A percentile compares a stretch with the other conserved stretches of the same genome.
phyloP scores from a whole-genome alignment of 2,113 vertebrate species.

The Pan paniscus region DNA sequence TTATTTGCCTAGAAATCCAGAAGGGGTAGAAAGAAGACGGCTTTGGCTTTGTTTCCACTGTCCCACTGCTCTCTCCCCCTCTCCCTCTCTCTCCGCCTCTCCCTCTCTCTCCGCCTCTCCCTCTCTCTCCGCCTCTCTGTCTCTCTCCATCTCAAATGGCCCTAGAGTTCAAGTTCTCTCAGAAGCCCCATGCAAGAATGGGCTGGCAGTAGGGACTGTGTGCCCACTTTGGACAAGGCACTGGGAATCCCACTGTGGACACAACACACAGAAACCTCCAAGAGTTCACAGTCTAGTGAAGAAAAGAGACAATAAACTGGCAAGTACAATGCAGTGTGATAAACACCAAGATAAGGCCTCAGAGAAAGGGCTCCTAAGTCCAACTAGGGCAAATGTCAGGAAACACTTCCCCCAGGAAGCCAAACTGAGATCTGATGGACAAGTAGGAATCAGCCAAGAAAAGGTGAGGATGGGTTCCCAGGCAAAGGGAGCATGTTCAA shows the following conservation, averaged over 20 bases:
- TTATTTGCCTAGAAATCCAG: not conserved
- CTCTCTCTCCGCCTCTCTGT: not conserved
- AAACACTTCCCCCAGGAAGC: not conserved
- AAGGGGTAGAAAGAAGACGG: not conserved
- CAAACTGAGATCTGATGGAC: not conserved
- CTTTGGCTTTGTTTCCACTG: not conserved
- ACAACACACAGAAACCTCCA: not conserved
- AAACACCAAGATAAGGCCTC: not conserved
- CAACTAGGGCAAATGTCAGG: not conserved
- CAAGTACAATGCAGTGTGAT: not conserved
- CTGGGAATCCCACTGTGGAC: not conserved
- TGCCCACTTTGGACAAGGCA: not conserved
- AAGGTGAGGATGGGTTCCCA: not conserved
- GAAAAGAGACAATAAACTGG: not conserved
- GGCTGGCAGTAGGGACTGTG: not conserved
- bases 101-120: not conserved
- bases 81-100: not conserved
- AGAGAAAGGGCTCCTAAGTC: not conserved
- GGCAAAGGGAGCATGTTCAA: not conserved
- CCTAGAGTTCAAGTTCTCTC: not conserved
- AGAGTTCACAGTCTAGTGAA: not conserved
- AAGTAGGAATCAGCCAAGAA: not conserved
- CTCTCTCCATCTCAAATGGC: not conserved
- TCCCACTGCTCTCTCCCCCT: not conserved
- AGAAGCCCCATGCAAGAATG: not conserved